These are phyloP conservation scores for Acrobasis suavella DNA, from an alignment of 2,888 invertebrate species.

Conservation along the genomic window DNA sequence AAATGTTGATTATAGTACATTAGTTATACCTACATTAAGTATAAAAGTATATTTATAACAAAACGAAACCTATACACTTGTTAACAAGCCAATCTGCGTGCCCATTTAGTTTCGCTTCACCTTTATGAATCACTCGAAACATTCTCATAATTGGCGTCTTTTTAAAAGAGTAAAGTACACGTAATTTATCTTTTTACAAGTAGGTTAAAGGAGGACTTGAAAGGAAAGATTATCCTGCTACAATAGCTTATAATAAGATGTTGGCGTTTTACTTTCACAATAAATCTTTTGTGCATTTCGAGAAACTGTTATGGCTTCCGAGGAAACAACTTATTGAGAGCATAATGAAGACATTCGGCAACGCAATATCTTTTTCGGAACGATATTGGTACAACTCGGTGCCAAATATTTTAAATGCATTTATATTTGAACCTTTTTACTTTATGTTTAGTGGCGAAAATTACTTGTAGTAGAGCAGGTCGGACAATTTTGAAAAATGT, in stretches of 20 bases:
- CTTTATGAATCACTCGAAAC: constrained; percentile 2
- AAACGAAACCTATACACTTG: neutral
- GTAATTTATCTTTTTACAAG: constrained; percentile 24
- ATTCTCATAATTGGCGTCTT: constrained; percentile 11
- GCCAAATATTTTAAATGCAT: constrained; percentile 8
- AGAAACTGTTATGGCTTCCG: constrained; percentile 60
- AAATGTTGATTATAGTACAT: neutral
- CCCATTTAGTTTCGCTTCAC: constrained; percentile 1
- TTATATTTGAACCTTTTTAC: neutral
- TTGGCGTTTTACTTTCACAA: constrained; percentile 54
- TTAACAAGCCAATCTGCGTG: neutral
- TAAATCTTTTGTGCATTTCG: constrained; percentile 67
- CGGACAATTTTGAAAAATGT: neutral
- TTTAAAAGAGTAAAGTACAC: constrained; percentile 8
- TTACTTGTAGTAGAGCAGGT: neutral
- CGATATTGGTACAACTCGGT: constrained; percentile 26
- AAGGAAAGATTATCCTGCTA: constrained; percentile 27
- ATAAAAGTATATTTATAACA: neutral
- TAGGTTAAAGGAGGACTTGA: constrained; percentile 28
- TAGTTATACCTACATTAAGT: too few species aligned
- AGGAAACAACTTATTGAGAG: constrained; percentile 54
- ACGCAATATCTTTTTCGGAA: constrained; percentile 37
- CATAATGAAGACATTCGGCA: constrained; percentile 48
- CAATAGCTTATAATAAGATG: constrained; percentile 38
- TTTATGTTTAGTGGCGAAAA: neutral